phyloP scores from a whole-genome alignment of 2,113 vertebrate genomes.

The Hemiscyllium ocellatum region DNA sequence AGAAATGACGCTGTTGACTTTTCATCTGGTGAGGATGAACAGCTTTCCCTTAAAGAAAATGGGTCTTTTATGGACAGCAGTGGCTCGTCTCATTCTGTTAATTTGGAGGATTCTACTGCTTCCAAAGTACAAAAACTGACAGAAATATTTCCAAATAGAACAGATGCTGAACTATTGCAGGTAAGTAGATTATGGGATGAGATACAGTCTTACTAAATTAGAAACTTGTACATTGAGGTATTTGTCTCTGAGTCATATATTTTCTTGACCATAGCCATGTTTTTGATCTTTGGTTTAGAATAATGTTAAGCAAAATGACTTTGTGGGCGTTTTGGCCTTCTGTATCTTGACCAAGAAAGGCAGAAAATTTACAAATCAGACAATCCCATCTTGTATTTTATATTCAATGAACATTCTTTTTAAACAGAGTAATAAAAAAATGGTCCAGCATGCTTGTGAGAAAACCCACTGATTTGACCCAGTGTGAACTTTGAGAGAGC shows the following conservation, averaged over 20 bases:
- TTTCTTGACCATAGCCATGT: not conserved
- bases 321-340: not conserved
- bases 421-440: not conserved
- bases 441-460: not conserved
- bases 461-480: not conserved
- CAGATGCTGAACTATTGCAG: constrained; percentile 60
- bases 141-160: constrained; percentile 72
- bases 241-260: not conserved
- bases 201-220: not conserved
- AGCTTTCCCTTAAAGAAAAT: constrained; percentile 1
- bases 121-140: constrained; percentile 62
- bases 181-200: constrained; percentile 50
- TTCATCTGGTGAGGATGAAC: not conserved
- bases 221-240: not conserved
- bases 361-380: not conserved
- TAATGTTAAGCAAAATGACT: not conserved
- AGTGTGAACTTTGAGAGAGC: not conserved
- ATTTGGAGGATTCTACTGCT: constrained; percentile 49
- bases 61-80: not conserved
- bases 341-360: not conserved
- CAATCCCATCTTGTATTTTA: not conserved
- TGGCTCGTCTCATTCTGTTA: not conserved
- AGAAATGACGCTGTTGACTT: not conserved
- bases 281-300: not conserved
- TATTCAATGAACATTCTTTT: not conserved